Base-by-base conservation (phyloP, 2,888 invertebrate species). In the Clepsis dumicolana region DNA sequence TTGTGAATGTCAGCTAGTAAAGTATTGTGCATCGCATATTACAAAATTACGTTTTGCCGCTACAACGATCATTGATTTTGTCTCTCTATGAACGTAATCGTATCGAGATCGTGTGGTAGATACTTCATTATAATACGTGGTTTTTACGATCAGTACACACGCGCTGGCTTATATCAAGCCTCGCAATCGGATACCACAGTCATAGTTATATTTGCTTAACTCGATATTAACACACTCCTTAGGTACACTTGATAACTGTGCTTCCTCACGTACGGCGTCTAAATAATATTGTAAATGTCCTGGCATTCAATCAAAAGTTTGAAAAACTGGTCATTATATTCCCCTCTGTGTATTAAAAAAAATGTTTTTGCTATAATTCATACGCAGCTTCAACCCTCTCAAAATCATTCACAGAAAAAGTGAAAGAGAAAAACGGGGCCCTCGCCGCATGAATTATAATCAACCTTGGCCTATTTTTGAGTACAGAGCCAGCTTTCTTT, bases 1-100 rank as follows among this genome's bases (percentile, higher is more conserved):
- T 85, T 80, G 81, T 89, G 86, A 86, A 87, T 79, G 79, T 77
- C 81, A 83, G 87, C 87, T 87, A 89, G 84, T 82, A 80, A 83
- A 84, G 82, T 83, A 82, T 80, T 84, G 80, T 85, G 82, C 82
- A 86, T 80, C 77, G 74, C 72, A 76, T 77, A 75, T 74, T 76
- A 73, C 78, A 73, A 74, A 75, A 72, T 77, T 73, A 75, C 72
- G 73, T 44, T 66, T 68, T 52, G 73, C 71, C 68, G 71, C 73
- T 71, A 77, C 79, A 75, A 73, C 75, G 75, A 71, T 77, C 81
- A 79, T 82, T 74, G 80, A 83, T 83, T 75, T 73, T 77, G 63
- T 61, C 73, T 73, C 71, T 60, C 63, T 66, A 71, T 62, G 48
- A 54, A 35, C 41, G 27, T 67, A 70, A 68, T 65, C 70, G 53